Evolutionary conservation across 2,888 invertebrate genomes (phyloP), one percentile per base, ranked within the genome.

Genomic region (Ashinkailepas kermadecensis): DNA sequence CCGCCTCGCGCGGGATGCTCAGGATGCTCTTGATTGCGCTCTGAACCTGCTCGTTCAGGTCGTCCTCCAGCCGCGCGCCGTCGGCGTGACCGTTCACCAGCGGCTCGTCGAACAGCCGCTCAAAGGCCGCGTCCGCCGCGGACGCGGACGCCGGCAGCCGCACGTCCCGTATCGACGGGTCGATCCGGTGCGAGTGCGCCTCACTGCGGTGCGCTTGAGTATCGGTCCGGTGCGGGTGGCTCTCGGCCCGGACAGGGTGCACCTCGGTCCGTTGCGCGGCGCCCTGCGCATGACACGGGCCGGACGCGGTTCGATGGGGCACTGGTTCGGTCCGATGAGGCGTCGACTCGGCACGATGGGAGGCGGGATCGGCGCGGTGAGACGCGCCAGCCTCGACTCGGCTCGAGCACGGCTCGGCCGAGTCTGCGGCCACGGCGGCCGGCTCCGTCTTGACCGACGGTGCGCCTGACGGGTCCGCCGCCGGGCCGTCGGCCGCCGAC

Each of bases 11-110:
- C 54, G 74, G 74, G 23, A 74, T n/a, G 74, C 84, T 84, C 64
- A 85, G 85, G 54, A 85, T 85, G 25, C 85, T 85, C 81, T 85
- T 85, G 54, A 85, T 83, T n/a, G 85, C 85, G 21, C 85, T 85
- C 80, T 85, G 85, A 56, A 85, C 85, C 84, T 85, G 85, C 70
- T 84, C 83, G 83, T 85, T 85, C 4, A 84, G 85, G 70, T 83
- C 74, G 25, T 74, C 74, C 74, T 74, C 74, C 54, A 54, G 54
- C 54, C 74, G 39, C 54, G 54, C 65, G 23, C 23, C 65, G 65
- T 21, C 65, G 23, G 23, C 74, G 54, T 74, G 74, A 6, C 74
- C 74, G 74, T 74, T 74, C 74, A 74, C 54, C 74, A 54, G 39
- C 54, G 74, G 74, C 74, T 74, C 74, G 54, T 74, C 74, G 18